A percentile compares a stretch with the other conserved stretches of the same genome.
These are phyloP conservation scores for Ia io DNA, from an alignment of 2,113 vertebrate genomes.

Conservation along the genomic window DNA sequence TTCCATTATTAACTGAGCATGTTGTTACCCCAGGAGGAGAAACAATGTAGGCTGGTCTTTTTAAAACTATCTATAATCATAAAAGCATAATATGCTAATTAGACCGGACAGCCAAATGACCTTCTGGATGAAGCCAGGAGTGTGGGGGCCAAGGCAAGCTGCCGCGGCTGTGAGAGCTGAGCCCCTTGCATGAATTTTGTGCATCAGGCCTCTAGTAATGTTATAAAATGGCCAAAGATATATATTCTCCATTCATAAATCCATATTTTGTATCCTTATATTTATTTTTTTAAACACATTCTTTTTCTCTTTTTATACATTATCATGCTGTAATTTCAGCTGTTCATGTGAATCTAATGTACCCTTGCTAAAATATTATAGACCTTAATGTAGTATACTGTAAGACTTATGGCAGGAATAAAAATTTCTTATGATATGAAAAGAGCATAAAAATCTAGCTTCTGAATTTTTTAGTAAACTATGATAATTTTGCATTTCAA, in stretches of 20 bases:
- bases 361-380: background rate
- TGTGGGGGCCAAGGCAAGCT: no score
- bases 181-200: no score
- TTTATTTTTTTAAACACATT: background rate
- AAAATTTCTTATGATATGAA: background rate
- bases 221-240: slow-evolving; percentile 9
- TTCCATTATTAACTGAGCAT: background rate
- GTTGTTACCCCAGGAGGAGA: background rate
- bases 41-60: background rate
- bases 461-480: background rate
- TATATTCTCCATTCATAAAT: slow-evolving; percentile 11
- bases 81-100: no score
- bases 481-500: background rate
- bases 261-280: background rate
- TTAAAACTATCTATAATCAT: background rate
- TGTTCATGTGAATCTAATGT: background rate
- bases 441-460: background rate
- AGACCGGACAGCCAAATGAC: no score
- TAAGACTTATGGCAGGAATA: background rate
- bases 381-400: background rate
- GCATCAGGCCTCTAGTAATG: no score
- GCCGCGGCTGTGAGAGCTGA: no score
- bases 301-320: background rate
- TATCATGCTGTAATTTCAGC: background rate
- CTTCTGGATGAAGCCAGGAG: no score